Percentiles rank a stretch among this genome's conserved stretches.
phyloP scores from a whole-genome alignment of 2,113 vertebrate genomes.

The Toxotes jaculatrix region DNA sequence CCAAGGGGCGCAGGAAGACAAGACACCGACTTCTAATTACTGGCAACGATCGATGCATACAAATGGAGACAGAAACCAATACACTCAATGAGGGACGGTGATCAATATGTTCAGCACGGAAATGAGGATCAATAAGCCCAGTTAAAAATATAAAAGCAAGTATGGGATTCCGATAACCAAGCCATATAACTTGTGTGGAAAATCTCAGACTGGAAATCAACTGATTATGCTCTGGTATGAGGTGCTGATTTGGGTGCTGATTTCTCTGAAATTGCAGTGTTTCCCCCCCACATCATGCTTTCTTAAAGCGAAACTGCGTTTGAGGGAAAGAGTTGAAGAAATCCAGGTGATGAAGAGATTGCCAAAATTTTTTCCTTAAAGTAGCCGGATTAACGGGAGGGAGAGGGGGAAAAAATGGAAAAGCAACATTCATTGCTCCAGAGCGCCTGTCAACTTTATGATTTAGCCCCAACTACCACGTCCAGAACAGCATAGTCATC shows the following conservation, averaged over 20 bases:
- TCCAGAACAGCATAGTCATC: conserved; percentile 56
- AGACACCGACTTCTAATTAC: not conserved
- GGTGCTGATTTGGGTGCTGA: conserved; percentile 1
- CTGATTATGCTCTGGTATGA: not conserved
- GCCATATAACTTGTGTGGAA: not conserved
- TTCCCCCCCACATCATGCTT: not conserved
- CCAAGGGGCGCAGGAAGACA: conserved; percentile 59
- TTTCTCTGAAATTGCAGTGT: conserved; percentile 21
- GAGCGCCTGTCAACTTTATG: conserved; percentile 50
- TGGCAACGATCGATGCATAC: conserved; percentile 31
- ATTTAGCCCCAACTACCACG: conserved; percentile 31
- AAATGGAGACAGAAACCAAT: conserved; percentile 21
- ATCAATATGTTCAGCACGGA: conserved; percentile 2
- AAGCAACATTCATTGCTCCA: not conserved
- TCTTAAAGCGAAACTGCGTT: not conserved
- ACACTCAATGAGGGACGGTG: not conserved
- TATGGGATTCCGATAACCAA: not conserved
- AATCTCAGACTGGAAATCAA: not conserved
- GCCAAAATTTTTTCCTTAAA: not conserved
- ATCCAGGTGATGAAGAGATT: not conserved
- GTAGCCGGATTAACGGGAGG: not conserved
- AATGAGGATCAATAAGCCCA: not conserved
- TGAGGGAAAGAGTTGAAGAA: not conserved
- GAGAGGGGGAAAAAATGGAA: not conserved
- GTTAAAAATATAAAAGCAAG: not conserved